Conservation (phyloP, 2,797 vertebrate species). For the Sylvilagus floridanus region DNA sequence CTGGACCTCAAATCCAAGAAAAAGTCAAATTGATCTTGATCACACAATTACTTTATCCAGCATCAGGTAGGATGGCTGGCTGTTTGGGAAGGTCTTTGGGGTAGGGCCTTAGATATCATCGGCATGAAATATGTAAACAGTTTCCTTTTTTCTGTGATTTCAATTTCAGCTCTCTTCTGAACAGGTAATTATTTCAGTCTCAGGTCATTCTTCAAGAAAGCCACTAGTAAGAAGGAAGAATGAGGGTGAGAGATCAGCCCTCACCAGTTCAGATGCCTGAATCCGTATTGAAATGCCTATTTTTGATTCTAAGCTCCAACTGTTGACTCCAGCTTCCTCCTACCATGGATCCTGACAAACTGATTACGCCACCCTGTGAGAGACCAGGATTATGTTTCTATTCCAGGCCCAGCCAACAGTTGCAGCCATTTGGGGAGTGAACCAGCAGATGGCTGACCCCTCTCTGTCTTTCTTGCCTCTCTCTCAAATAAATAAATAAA, state of each 20-base stretch:
- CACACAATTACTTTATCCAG: not conserved
- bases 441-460: no score
- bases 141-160: not conserved
- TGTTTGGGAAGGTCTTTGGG: not conserved
- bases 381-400: no score
- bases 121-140: not conserved
- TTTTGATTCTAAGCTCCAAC: no score
- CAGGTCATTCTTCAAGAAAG: not conserved
- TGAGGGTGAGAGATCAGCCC: not conserved
- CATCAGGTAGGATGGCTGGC: not conserved
- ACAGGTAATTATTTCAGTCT: not conserved
- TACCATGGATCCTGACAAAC: no score
- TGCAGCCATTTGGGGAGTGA: no score
- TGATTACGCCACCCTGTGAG: no score
- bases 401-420: no score
- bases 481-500: no score
- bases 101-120: not conserved
- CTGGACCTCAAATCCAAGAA: not conserved
- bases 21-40: not conserved
- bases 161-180: conserved; percentile 23
- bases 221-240: not conserved
- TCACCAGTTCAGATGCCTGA: no score
- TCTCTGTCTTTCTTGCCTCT: no score
- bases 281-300: no score
- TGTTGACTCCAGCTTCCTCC: no score